Percentiles rank a stretch among this genome's conserved stretches.
Conservation (phyloP, 2,113 vertebrate genomes). For the Oenanthe melanoleuca region DNA sequence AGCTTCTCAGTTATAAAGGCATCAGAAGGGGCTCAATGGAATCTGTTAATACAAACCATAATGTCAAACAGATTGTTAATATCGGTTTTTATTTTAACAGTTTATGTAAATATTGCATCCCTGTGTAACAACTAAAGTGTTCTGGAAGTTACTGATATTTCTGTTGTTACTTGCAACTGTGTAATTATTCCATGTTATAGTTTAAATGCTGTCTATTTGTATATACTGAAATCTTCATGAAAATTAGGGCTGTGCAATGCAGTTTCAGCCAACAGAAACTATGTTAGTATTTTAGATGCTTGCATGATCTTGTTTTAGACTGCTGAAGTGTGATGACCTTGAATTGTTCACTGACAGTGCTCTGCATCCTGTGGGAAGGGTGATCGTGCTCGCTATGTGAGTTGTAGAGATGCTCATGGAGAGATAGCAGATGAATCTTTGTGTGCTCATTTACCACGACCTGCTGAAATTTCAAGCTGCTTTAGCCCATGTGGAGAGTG, state of each 20-base stretch:
- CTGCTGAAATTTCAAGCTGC: conserved; percentile 84
- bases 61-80: not conserved
- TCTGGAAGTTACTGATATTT: not conserved
- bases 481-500: conserved; percentile 93
- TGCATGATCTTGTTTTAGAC: not conserved
- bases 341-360: conserved; percentile 80
- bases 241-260: not conserved
- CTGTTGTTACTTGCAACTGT: not conserved
- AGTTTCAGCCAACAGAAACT: not conserved
- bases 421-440: conserved; percentile 85
- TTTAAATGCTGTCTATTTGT: not conserved
- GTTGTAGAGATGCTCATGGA: conserved; percentile 87
- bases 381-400: conserved; percentile 89
- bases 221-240: not conserved
- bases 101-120: not conserved
- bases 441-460: conserved; percentile 85
- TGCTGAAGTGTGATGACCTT: not conserved
- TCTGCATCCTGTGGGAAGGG: conserved; percentile 92
- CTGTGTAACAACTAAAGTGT: not conserved
- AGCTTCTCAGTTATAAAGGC: not conserved
- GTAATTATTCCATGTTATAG: not conserved
- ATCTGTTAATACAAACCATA: not conserved
- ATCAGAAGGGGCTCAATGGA: not conserved
- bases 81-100: not conserved
- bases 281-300: not conserved